These are phyloP conservation scores for Drosophila quinaria DNA, from an alignment of 2,888 invertebrate genomes.

Conservation along the genomic window DNA sequence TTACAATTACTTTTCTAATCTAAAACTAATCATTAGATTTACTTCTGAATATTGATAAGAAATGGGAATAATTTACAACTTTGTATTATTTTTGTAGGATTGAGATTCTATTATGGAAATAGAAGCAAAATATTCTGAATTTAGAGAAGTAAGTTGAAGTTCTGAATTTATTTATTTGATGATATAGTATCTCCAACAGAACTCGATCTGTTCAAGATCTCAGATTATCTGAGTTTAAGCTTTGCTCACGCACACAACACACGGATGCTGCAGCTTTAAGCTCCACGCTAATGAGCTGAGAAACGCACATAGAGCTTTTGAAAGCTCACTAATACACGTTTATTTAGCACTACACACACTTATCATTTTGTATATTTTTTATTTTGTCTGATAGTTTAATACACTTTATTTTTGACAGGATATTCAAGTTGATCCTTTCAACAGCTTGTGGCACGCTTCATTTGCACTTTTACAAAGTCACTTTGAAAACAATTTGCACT, in stretches of 20 bases:
- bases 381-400: constrained; percentile 7
- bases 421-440: constrained; percentile 12
- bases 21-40: too few relatives aligned
- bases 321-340: neutral
- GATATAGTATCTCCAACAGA: too few relatives aligned
- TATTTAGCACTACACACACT: neutral
- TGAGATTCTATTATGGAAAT: too few relatives aligned
- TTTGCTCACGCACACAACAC: neutral
- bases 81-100: too few relatives aligned
- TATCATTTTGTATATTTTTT: neutral
- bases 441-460: constrained; percentile 18
- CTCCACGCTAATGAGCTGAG: neutral
- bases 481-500: constrained; percentile 71
- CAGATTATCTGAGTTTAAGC: neutral
- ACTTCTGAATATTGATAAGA: too few relatives aligned
- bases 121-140: too few relatives aligned
- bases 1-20: too few relatives aligned
- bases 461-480: constrained; percentile 35
- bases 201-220: neutral
- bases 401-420: constrained; percentile 7
- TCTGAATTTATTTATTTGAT: too few relatives aligned
- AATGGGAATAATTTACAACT: too few relatives aligned
- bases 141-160: too few relatives aligned
- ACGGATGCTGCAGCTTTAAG: constrained; percentile 5
- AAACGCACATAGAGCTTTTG: neutral